Conservation (phyloP, 2,888 invertebrate species). For the Spilosoma lubricipeda region DNA sequence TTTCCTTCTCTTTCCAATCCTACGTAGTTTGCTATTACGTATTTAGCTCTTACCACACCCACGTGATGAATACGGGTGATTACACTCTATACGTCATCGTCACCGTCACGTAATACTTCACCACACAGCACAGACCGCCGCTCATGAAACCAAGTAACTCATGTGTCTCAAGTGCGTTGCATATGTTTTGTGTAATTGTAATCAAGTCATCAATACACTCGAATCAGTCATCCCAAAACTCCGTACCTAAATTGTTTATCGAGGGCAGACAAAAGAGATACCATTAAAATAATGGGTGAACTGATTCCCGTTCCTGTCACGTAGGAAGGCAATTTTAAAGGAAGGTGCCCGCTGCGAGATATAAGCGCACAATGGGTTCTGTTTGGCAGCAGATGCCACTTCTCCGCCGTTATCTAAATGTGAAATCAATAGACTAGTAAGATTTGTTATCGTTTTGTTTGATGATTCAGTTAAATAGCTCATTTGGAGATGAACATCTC, state of each 20-base stretch:
- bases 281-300: conserved; percentile 71
- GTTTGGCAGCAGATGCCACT: conserved; percentile 62
- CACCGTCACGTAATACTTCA: too few relatives aligned
- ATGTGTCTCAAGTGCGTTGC: neutral
- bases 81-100: too few relatives aligned
- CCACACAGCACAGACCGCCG: too few relatives aligned
- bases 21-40: too few relatives aligned
- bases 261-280: conserved; percentile 57
- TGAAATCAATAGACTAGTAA: conserved; percentile 32
- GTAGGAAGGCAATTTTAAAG: conserved; percentile 77
- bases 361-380: conserved; percentile 62
- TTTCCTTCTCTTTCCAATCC: too few relatives aligned
- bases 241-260: conserved; percentile 52
- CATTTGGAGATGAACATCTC: neutral
- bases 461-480: neutral
- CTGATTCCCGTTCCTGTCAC: conserved; percentile 71
- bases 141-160: neutral
- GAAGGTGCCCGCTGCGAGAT: conserved; percentile 44
- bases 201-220: neutral
- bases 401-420: conserved; percentile 33
- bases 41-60: too few relatives aligned
- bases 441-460: conserved; percentile 15
- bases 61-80: too few relatives aligned
- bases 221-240: conserved; percentile 14
- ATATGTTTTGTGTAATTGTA: neutral